Evolutionary conservation across 2,797 vertebrate species (phyloP).

Genomic region (Pseudocheirus occidentalis): DNA sequence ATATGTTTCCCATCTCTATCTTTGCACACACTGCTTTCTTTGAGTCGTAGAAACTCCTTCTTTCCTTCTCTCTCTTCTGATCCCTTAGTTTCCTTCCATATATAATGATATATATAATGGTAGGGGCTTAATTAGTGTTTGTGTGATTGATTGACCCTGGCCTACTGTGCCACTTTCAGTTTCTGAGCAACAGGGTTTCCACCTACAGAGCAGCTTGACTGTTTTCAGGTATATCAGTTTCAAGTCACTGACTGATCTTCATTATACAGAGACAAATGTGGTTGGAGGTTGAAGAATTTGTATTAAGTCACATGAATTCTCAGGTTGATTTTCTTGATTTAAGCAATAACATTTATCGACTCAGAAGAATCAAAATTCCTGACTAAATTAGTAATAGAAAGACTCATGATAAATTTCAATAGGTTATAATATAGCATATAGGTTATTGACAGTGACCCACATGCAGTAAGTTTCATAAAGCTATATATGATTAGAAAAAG

Average conservation of each 20-base stretch:
- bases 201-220: neutral
- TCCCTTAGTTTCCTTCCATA: neutral
- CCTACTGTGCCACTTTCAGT: neutral
- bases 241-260: neutral
- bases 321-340: neutral
- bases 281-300: neutral
- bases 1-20: neutral
- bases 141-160: neutral
- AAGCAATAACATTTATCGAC: neutral
- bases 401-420: neutral
- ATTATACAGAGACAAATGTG: neutral
- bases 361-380: neutral
- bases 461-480: neutral
- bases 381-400: neutral
- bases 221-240: neutral
- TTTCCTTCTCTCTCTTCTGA: neutral
- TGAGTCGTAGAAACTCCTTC: neutral
- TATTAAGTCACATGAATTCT: neutral
- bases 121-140: neutral
- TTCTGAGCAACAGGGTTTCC: neutral
- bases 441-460: neutral
- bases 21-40: neutral
- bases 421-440: neutral
- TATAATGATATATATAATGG: neutral
- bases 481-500: neutral